These are phyloP conservation scores for Varecia variegata DNA, from an alignment of 2,797 vertebrate genomes.

Conservation along the genomic window DNA sequence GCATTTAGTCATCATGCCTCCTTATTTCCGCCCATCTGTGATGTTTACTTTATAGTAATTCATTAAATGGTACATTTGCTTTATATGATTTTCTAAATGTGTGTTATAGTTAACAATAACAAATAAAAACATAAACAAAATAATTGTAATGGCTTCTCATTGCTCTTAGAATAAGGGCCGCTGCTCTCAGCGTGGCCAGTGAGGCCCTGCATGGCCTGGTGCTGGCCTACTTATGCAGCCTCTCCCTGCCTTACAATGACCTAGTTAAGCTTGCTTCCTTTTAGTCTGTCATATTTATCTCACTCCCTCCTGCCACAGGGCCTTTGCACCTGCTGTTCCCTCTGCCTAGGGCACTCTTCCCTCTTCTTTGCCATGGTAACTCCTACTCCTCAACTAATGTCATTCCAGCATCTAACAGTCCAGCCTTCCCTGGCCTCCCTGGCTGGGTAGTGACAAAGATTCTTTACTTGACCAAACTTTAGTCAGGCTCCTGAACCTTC, in stretches of 20 bases:
- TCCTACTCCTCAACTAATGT: background rate
- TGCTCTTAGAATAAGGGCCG: background rate
- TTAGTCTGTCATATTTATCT: background rate
- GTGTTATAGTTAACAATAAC: background rate
- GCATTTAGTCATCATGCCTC: background rate
- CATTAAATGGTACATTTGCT: background rate
- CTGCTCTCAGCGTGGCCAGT: background rate
- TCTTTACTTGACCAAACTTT: background rate
- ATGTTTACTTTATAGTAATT: background rate
- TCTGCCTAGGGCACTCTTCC: background rate
- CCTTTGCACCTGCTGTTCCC: background rate
- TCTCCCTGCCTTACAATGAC: background rate
- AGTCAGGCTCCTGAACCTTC: background rate
- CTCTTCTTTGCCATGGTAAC: background rate
- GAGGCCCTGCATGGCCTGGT: background rate
- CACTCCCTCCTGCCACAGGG: background rate
- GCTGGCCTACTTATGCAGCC: background rate
- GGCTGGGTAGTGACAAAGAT: background rate
- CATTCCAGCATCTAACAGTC: background rate
- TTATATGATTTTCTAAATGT: background rate
- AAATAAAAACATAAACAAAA: conserved; percentile 6
- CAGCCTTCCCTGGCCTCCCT: background rate
- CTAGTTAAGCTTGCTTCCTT: background rate
- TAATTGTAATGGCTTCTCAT: background rate
- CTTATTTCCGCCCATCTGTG: background rate